These are phyloP conservation scores for Drosophila saltans DNA, from an alignment of 1,140 invertebrate species.

Conservation along the genomic window DNA sequence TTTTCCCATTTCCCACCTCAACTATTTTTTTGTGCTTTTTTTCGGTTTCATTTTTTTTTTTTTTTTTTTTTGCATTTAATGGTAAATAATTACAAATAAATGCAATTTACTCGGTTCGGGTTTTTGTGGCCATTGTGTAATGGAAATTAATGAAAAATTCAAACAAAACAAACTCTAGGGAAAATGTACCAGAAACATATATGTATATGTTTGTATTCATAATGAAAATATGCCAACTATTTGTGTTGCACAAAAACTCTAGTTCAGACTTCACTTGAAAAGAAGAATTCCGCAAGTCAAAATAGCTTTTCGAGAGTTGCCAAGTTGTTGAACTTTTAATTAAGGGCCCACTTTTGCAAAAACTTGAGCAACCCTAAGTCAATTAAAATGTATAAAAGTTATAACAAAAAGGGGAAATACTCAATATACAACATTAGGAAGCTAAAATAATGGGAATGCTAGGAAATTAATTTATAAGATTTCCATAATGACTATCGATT, in stretches of 20 bases:
- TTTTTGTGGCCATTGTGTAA: conserved; percentile 50
- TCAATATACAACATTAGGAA: background rate
- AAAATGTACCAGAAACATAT: conserved; percentile 29
- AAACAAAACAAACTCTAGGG: conserved; percentile 13
- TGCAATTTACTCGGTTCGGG: conserved; percentile 40
- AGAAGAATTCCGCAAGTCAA: background rate
- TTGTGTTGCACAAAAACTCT: background rate
- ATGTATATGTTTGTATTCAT: background rate
- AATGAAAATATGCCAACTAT: conserved; percentile 9
- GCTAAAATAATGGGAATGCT: background rate
- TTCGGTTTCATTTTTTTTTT: conserved; percentile 23
- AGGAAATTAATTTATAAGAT: background rate
- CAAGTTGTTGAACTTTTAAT: conserved; percentile 13
- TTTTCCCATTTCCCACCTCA: background rate
- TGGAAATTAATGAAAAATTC: conserved; percentile 68
- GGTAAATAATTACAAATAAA: conserved; percentile 79
- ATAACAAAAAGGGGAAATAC: background rate
- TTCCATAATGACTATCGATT: background rate
- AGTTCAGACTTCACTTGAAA: background rate
- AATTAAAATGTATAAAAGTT: background rate
- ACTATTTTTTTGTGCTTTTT: conserved; percentile 1
- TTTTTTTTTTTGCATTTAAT: conserved; percentile 64
- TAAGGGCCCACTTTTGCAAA: background rate
- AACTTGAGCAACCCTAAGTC: background rate
- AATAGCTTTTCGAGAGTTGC: background rate